A percentile compares a stretch with the other conserved stretches of the same genome.
Evolutionary conservation across 2,797 vertebrate species (phyloP).

Genomic region (Liasis olivaceus): DNA sequence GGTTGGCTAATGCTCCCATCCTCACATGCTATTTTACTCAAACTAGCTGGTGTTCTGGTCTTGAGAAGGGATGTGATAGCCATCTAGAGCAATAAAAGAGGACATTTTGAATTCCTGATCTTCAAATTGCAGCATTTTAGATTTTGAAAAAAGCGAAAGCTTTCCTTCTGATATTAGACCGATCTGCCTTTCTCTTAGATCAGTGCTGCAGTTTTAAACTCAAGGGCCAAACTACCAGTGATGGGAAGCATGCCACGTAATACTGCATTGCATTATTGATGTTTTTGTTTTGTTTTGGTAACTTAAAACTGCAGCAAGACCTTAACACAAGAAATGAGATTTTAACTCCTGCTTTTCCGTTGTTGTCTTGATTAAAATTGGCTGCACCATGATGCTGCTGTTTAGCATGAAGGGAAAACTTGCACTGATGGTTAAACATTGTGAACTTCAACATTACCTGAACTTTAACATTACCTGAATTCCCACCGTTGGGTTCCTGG

Average conservation of each 20-base stretch:
- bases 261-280: not conserved
- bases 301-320: not conserved
- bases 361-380: not conserved
- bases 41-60: not conserved
- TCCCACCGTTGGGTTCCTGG: not conserved
- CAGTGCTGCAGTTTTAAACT: not conserved
- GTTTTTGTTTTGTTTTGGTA: not conserved
- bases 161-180: not conserved
- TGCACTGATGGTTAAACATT: not conserved
- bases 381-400: not conserved
- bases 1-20: not conserved
- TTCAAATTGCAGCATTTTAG: not conserved
- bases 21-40: constrained; percentile 5
- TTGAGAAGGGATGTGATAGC: not conserved
- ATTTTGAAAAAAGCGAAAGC: not conserved
- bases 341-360: not conserved
- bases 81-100: not conserved
- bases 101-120: not conserved
- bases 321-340: not conserved
- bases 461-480: not conserved
- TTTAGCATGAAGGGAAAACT: not conserved
- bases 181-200: not conserved
- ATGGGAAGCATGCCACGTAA: not conserved
- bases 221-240: not conserved
- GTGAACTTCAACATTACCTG: not conserved